phyloP scores from a whole-genome alignment of 2,797 vertebrate genomes.

The Halcyon chelicuti region DNA sequence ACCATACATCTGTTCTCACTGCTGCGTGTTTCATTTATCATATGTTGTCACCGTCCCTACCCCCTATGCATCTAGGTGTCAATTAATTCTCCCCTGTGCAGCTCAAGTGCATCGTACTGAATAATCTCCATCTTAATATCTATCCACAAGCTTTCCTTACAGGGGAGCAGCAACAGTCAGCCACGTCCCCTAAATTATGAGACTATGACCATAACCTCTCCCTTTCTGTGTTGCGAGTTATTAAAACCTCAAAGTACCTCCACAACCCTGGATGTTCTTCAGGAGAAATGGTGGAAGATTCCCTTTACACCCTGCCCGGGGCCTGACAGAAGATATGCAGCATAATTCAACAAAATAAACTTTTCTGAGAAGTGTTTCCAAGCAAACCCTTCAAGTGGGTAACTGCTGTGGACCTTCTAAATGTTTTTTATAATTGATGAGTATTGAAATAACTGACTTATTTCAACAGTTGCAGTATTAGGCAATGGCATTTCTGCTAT shows the following conservation, averaged over 20 bases:
- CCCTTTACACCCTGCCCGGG: not conserved
- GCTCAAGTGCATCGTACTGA: not conserved
- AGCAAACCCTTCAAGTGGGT: not conserved
- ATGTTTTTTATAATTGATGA: not conserved
- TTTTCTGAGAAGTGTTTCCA: not conserved
- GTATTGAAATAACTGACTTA: not conserved
- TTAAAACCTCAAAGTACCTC: not conserved
- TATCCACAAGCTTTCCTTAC: not conserved
- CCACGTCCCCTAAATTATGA: not conserved
- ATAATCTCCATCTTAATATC: not conserved
- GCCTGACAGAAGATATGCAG: not conserved
- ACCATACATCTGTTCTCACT: conserved; percentile 41
- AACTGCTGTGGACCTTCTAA: not conserved
- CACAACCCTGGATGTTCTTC: accelerated
- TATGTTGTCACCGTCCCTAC: not conserved
- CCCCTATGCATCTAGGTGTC: not conserved
- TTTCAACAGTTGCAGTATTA: not conserved
- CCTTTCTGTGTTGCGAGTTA: not conserved
- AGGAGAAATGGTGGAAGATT: not conserved
- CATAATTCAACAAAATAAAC: not conserved
- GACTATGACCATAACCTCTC: not conserved
- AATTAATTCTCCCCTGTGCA: not conserved
- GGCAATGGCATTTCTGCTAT: not conserved
- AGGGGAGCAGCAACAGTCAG: not conserved
- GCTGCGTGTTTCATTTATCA: conserved; percentile 51